These are phyloP conservation scores for Pedetes capensis DNA, from an alignment of 2,113 vertebrate species.

Conservation along the genomic window DNA sequence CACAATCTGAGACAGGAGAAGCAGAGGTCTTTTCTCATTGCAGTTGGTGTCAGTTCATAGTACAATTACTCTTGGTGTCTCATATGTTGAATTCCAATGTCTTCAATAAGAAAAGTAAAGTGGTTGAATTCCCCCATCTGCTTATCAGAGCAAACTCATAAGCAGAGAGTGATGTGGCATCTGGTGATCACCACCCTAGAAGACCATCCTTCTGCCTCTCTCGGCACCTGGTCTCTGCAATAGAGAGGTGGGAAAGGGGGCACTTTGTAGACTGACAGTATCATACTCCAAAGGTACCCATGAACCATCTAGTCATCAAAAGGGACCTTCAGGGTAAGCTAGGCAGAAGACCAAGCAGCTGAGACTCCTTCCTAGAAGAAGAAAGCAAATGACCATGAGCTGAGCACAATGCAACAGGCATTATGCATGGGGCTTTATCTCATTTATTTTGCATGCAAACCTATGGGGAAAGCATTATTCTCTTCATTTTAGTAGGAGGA, in stretches of 20 bases:
- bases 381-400: background rate
- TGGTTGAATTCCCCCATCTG: background rate
- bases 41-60: conserved; percentile 28
- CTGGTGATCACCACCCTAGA: background rate
- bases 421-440: background rate
- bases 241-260: background rate
- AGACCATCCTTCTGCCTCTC: background rate
- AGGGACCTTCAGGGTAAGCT: background rate
- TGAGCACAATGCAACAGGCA: background rate
- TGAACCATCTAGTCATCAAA: background rate
- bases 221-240: background rate
- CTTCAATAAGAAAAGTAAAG: conserved; percentile 6
- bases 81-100: background rate
- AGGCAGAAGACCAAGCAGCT: background rate
- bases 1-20: background rate
- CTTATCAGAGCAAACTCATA: background rate
- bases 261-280: background rate
- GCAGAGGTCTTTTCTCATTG: conserved; percentile 35
- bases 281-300: background rate
- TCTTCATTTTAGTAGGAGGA: conserved; percentile 50
- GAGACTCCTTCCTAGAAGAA: background rate
- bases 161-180: background rate
- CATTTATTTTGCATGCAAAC: background rate
- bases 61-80: conserved; percentile 40
- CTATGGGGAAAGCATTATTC: background rate